phyloP scores from a whole-genome alignment of 2,888 invertebrate genomes.

The Lydus trimaculatus region DNA sequence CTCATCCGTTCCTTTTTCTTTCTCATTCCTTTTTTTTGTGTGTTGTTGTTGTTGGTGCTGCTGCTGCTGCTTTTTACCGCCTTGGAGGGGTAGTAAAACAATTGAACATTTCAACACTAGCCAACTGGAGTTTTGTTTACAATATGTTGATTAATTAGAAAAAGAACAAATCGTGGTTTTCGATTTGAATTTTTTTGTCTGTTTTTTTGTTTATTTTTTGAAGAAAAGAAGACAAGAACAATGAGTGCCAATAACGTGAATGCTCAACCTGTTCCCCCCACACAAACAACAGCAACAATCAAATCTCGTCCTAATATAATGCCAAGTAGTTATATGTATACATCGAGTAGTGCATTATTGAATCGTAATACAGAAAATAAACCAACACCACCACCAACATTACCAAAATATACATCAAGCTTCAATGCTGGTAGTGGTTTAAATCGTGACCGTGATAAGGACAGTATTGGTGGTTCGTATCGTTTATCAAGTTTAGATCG shows the following conservation, averaged over 20 bases:
- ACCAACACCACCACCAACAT: conserved; percentile 79
- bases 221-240: conserved; percentile 23
- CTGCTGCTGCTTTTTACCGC: too few relatives aligned
- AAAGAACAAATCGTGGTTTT: neutral
- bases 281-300: conserved; percentile 59
- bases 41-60: too few relatives aligned
- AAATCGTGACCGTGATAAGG: conserved; percentile 69
- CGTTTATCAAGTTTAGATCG: conserved; percentile 82
- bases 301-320: conserved; percentile 61
- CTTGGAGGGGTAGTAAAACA: neutral
- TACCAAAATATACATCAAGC: conserved; percentile 81
- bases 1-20: conserved; percentile 44
- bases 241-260: conserved; percentile 61
- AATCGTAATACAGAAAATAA: conserved; percentile 65
- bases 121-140: conserved; percentile 4
- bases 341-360: conserved; percentile 68
- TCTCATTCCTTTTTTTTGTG: neutral
- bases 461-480: conserved; percentile 78
- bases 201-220: neutral
- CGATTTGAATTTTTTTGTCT: neutral
- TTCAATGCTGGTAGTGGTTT: conserved; percentile 75
- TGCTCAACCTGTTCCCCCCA: conserved; percentile 53
- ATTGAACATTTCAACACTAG: neutral
- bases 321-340: conserved; percentile 71
- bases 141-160: conserved; percentile 14